Base-by-base conservation (phyloP, 1,140 invertebrate genomes). In the Nylanderia fulva region DNA sequence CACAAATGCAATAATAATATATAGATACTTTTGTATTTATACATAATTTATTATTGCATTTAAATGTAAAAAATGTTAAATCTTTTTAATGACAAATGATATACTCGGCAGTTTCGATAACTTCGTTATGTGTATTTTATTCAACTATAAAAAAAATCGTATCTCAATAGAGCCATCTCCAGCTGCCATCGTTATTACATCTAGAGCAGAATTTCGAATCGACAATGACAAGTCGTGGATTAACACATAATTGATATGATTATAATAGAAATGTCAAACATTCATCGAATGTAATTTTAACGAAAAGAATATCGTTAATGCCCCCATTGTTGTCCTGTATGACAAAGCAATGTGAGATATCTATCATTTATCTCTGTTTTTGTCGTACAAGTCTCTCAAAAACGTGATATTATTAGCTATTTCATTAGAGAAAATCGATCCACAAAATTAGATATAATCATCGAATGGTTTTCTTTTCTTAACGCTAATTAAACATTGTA, bases 211-310 rank as follows among this genome's bases (percentile, higher is more conserved):
- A 68, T 69, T 69, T 71, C 27, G 27, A 60, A 18, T 36, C 18
- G 21, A 27, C 5, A 0, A 15, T 54, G 9, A 5, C 13, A 27
- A 69, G 1, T 80, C 76, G 36, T 80, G 77, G 48, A 58, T 71
- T 71, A 71, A 80, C 77, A 66, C 2, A 36, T 45, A n/a, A 52
- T 42, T 33, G 64, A 56, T 69, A 69, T 29, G 18, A 39, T 56
- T 39, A n/a, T 8, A 71, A 71, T 56, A 27, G 13, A 80, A 58
- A 80, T 29, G 11, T 69, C 15, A 18, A 56, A 33, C n/a, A 71
- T 42, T 5, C 52, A n/a, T 61, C 8, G 15, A 71, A 42, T 80
- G 45, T 39, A 27, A 52, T 18, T 80, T 36, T 15, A 72, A 21
- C 13, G 21, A 36, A 77, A 77, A n/a, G 1, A 58, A 58, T 69